Evolutionary conservation across 53 echinoderm and acorn worm genomes (phyloP).

Genomic region (Stichopus horrens): DNA sequence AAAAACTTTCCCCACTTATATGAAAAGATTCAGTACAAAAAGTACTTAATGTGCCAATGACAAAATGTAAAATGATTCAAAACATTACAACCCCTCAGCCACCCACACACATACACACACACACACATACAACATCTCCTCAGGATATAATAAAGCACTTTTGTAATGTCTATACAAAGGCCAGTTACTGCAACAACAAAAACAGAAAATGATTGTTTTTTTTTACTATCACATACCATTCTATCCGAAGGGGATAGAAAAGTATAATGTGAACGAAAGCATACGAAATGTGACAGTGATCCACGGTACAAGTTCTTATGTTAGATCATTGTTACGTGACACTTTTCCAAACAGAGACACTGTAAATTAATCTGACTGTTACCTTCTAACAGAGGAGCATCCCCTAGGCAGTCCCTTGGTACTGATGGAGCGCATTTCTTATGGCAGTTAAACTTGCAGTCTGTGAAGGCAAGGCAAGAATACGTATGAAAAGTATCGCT

Average conservation of each 20-base stretch:
- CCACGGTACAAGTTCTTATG: no score
- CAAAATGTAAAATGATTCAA: no score
- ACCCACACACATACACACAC: not conserved
- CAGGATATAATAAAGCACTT: not conserved
- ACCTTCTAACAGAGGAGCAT: slow-evolving; percentile 90
- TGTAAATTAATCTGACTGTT: not conserved
- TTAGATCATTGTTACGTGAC: no score
- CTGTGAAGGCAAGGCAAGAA: slow-evolving; percentile 27
- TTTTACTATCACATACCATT: not conserved
- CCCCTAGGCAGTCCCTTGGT: slow-evolving; percentile 94
- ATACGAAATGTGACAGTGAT: no score
- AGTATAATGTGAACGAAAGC: no score
- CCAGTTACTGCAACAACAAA: no score
- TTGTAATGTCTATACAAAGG: no score
- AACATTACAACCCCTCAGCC: not conserved
- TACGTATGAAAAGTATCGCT: not conserved
- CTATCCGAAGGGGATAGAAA: not conserved
- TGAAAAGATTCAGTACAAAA: no score
- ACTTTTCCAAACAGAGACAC: no score
- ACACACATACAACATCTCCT: not conserved
- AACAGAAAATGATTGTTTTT: no score
- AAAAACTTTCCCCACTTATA: no score
- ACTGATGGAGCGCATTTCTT: slow-evolving; percentile 93
- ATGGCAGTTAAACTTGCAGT: slow-evolving; percentile 99
- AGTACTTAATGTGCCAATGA: no score